A percentile compares a stretch with the other conserved stretches of the same genome.
Evolutionary conservation across 2,113 vertebrate genomes (phyloP).

Genomic region (Nycticryphes semicollaris): DNA sequence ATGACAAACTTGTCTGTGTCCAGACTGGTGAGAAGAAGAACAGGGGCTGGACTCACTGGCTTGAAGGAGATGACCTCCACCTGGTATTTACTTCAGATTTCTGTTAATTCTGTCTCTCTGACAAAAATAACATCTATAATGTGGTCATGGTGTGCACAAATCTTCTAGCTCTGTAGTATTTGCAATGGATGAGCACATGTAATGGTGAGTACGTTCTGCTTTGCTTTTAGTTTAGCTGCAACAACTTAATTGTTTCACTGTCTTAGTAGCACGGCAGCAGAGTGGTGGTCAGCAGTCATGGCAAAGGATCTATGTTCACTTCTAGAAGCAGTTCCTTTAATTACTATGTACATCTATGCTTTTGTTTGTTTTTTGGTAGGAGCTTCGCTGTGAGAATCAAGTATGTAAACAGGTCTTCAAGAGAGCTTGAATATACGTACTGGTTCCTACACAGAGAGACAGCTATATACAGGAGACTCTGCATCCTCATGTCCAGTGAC

Average conservation of each 20-base stretch:
- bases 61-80: constrained; percentile 83
- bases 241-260: not conserved
- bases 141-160: too few relatives aligned
- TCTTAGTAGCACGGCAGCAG: not conserved
- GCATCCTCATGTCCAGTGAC: not conserved
- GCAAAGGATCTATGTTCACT: not conserved
- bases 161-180: not conserved
- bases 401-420: constrained; percentile 85
- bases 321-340: not conserved
- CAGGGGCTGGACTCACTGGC: constrained; percentile 89
- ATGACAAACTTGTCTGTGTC: constrained; percentile 83
- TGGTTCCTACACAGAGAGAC: not conserved
- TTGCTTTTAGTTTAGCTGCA: not conserved
- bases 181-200: not conserved
- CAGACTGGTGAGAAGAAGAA: constrained; percentile 88
- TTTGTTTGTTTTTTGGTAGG: constrained; percentile 57
- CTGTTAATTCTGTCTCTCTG: not conserved
- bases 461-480: not conserved
- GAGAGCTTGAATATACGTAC: constrained; percentile 47
- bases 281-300: not conserved
- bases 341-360: not conserved
- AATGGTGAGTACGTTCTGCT: not conserved
- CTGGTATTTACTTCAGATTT: constrained; percentile 75
- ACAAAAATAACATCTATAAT: not conserved
- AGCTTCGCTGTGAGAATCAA: constrained; percentile 85